Evolutionary conservation across 2,888 invertebrate genomes (phyloP), one percentile per base, ranked within the genome.

Genomic region (Stictocephala bisonia): DNA sequence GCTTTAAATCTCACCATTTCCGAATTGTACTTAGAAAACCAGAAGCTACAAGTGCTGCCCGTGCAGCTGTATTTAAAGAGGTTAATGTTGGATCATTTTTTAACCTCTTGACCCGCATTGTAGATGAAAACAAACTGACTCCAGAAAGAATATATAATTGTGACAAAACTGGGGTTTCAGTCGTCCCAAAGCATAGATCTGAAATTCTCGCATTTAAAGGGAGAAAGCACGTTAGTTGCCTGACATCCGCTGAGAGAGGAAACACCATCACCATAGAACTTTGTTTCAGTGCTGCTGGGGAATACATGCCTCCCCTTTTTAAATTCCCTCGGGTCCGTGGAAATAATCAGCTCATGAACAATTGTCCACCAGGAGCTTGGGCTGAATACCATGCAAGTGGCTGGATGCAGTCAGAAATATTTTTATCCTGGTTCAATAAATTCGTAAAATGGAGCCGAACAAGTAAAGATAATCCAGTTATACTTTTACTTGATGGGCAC

Each of bases 401-500:
- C 22, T 81, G 80, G 81, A 81, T 82, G 71, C 80, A 78, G 40
- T 58, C 79, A n/a, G 80, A 82, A 11, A 74, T 81, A 56, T 83
- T 83, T 68, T 67, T 78, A 1, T 75, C 66, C 20, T 83, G 82
- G 82, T 81, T 83, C 74, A 75, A 81, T 13, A 73, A 78, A 70
- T 81, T 81, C 71, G 80, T 80, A 70, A 77, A 77, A 67, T 79
- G 76, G 74, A 74, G 76, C 6, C 74, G 78, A 6, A 78, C 81
- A 40, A 75, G 80, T 7, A 76, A 77, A 73, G 81, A 81, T 4
- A 69, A 77, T 70, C 81, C 81, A 26, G 81, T 81, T 11, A 72
- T 83, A 4, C 72, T 83, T 48, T n/a, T 84, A 15, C 73, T 83
- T 15, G 82, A 84, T 78, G 82, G 82, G 2, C 82, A 84, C 73